Conservation (phyloP, 2,113 vertebrate species). For the Tetrax tetrax region DNA sequence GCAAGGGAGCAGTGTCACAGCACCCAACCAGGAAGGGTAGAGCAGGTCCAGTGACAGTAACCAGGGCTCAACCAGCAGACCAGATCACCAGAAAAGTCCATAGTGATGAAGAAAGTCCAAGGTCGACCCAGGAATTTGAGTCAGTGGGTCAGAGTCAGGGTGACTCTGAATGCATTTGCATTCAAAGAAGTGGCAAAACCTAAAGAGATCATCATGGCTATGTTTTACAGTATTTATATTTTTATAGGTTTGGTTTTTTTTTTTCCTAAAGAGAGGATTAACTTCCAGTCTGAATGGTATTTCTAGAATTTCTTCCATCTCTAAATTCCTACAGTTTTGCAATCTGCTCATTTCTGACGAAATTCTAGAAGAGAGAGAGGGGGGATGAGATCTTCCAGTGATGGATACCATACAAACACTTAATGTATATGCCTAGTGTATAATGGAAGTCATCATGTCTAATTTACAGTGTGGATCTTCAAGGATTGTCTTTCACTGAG, state of each 20-base stretch:
- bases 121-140: not conserved
- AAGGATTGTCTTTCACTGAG: not conserved
- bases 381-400: not conserved
- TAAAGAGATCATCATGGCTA: not conserved
- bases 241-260: not conserved
- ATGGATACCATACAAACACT: not conserved
- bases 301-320: not conserved
- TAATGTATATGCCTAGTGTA: not conserved
- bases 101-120: not conserved
- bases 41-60: not conserved
- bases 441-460: not conserved
- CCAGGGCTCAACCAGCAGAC: not conserved
- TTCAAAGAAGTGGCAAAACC: not conserved
- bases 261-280: not conserved
- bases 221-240: not conserved
- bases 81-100: not conserved
- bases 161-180: no score
- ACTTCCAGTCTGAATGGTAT: not conserved
- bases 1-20: not conserved
- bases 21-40: not conserved
- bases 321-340: not conserved
- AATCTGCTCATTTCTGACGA: not conserved
- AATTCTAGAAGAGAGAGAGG: not conserved
- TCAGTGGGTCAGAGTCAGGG: not conserved
- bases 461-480: not conserved